phyloP scores from a whole-genome alignment of 2,797 vertebrate genomes.

The Galago senegalensis region DNA sequence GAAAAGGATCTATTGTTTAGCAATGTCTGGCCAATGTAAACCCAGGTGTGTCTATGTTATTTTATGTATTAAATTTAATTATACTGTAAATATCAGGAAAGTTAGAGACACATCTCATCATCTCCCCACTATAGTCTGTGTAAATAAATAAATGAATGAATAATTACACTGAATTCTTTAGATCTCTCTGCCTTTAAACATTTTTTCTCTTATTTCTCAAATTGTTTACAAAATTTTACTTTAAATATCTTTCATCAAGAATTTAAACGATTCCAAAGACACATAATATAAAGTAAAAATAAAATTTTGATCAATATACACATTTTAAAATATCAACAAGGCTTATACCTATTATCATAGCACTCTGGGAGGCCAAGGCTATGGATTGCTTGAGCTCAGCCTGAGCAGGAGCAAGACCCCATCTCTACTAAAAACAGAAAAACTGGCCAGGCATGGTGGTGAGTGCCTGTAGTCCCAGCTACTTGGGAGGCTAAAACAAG shows the following conservation, averaged over 20 bases:
- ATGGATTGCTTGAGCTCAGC: no score
- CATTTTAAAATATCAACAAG: not conserved
- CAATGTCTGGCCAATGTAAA: not conserved
- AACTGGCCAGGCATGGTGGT: no score
- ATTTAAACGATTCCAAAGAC: not conserved
- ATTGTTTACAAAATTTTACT: not conserved
- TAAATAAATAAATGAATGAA: not conserved
- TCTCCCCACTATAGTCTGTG: not conserved
- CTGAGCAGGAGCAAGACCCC: no score
- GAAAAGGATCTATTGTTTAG: not conserved
- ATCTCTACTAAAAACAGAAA: no score
- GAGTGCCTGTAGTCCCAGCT: no score
- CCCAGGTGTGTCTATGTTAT: not conserved
- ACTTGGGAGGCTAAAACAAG: no score
- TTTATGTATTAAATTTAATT: not conserved
- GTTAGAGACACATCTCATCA: not conserved
- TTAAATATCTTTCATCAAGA: not conserved
- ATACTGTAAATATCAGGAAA: not conserved
- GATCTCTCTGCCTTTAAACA: slow-evolving; percentile 28
- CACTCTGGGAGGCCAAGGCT: no score
- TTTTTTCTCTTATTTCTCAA: slow-evolving; percentile 44
- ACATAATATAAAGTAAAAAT: slow-evolving; percentile 16
- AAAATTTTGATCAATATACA: not conserved
- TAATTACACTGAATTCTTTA: not conserved
- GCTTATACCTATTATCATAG: no score